Percentiles rank a stretch among this genome's conserved stretches.
These are phyloP conservation scores for Saturnia japonica DNA, from an alignment of 2,888 invertebrate genomes.

Conservation along the genomic window DNA sequence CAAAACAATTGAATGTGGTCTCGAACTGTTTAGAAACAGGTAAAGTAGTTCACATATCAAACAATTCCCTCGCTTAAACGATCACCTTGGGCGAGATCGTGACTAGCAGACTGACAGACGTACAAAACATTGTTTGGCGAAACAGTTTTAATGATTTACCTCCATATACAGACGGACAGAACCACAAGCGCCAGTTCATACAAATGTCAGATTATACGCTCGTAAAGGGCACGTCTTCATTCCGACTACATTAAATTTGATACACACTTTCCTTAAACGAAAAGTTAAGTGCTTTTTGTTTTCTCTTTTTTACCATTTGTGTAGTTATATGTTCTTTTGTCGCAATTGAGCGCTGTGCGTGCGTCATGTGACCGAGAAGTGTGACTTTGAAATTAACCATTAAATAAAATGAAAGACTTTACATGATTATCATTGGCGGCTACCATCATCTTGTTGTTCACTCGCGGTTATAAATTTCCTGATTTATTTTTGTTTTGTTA, in stretches of 20 bases:
- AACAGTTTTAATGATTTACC: slow-evolving; percentile 21
- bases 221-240: slow-evolving; percentile 14
- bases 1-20: not conserved
- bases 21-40: not conserved
- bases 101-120: slow-evolving; percentile 22
- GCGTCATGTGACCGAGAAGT: too few species aligned
- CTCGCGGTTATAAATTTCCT: too few species aligned
- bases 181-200: slow-evolving; percentile 26
- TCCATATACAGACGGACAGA: slow-evolving; percentile 19
- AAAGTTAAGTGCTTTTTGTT: not conserved
- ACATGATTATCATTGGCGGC: too few species aligned
- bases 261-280: not conserved
- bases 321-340: too few species aligned
- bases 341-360: too few species aligned
- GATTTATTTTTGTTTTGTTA: too few species aligned
- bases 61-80: slow-evolving; percentile 8
- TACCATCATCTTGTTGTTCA: too few species aligned
- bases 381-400: too few species aligned
- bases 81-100: slow-evolving; percentile 24
- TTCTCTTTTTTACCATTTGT: not conserved
- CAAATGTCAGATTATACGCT: not conserved
- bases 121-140: slow-evolving; percentile 21
- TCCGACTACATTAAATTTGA: not conserved
- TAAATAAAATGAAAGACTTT: too few species aligned
- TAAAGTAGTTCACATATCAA: slow-evolving; percentile 9